Base-by-base conservation (phyloP, 2,113 vertebrate genomes). In the Eulacestoma nigropectus region DNA sequence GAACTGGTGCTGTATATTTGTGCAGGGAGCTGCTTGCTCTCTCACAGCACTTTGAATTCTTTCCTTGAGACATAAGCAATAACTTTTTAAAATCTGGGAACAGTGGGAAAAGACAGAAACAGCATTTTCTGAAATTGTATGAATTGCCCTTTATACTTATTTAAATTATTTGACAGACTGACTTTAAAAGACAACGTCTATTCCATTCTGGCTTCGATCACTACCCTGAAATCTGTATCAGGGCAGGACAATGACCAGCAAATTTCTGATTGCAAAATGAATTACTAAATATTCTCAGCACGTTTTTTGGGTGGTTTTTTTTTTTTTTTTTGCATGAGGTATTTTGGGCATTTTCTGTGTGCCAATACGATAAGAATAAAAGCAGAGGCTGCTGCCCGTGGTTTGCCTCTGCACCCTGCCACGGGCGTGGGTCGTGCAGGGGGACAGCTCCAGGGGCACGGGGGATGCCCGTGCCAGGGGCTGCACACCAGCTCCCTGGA, bases 351-450 rank as follows among this genome's bases (percentile, higher is more conserved):
- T 29, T 49, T 91, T 39, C 39, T 63, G 29, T 8, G 7, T 68
- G 41, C 46, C 47, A 53, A 4, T 4, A 67, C 1, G 0, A 5
- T 6, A 44, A 4, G 37, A 63, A 53, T 7, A 37, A 35, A 77
- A 67, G 46, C 20, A 18, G 29, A 62, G 42, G 44, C 62, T 47
- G 39, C 84, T 14, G 53, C 30, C n/a, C 8, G 2, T 3, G 4
- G 29, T 18, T 56, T 76, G 56, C 15, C 37, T 46, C 15, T 39
- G 37, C 49, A 52, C 14, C 35, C 67, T 72, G 26, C 67, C 23
- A 8, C 8, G 6, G 53, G 13, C 33, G 9, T 2, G 41, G 68
- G 46, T 25, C 1, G 1, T 1, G 4, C 11, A 17, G 41, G 4
- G 4, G 16, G 16, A n/a, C 60, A 57, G 42, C 47, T n/a, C 14